Conservation (phyloP, 2,888 invertebrate genomes). For the Brachyptera putata region DNA sequence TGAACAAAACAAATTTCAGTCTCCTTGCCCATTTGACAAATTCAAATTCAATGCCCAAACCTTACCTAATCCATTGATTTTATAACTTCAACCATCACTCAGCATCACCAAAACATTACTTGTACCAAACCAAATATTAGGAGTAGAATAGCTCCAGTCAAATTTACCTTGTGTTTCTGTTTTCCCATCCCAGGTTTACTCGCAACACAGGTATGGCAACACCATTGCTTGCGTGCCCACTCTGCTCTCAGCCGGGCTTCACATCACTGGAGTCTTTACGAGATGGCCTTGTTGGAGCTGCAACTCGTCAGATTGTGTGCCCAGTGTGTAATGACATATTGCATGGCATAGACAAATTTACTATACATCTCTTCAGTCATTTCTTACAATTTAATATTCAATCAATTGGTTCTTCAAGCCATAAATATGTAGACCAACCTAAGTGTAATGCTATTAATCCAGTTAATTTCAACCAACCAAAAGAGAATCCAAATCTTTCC, state of each 20-base stretch:
- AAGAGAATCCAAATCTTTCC: background rate
- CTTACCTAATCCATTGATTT: too few species aligned
- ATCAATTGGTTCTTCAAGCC: too few species aligned
- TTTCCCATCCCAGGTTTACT: background rate
- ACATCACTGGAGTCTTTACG: conserved; percentile 64
- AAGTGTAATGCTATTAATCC: too few species aligned
- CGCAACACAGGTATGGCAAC: background rate
- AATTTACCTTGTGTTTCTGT: too few species aligned
- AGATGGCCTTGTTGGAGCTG: conserved; percentile 66
- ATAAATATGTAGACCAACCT: too few species aligned
- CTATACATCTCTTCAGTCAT: conserved; percentile 77
- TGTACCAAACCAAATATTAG: too few species aligned
- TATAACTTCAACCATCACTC: too few species aligned
- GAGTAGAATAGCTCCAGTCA: too few species aligned
- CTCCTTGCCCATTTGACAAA: too few species aligned
- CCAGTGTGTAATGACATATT: conserved; percentile 74
- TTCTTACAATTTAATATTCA: conserved; percentile 43
- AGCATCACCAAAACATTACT: too few species aligned
- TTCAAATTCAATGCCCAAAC: too few species aligned
- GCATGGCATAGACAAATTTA: conserved; percentile 73
- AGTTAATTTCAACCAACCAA: background rate
- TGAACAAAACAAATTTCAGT: too few species aligned
- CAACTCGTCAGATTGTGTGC: conserved; percentile 68
- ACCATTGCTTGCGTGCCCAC: conserved; percentile 60
- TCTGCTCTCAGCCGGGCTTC: conserved; percentile 72